Conservation (phyloP, 2,888 invertebrate species). For the Agrotis exclamationis region DNA sequence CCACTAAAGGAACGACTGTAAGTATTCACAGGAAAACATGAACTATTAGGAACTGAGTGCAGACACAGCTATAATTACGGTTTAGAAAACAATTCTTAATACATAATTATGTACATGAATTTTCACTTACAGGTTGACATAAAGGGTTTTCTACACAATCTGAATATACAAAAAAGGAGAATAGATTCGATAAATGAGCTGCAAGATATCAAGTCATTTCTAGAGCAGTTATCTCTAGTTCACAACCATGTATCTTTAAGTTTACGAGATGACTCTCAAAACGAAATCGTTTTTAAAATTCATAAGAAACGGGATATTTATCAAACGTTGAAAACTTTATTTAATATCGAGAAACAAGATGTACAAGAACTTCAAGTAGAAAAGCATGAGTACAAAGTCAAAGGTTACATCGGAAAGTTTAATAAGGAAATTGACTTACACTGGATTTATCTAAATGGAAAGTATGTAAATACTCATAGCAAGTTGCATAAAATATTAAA, state of each 20-base stretch:
- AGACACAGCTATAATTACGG: not conserved
- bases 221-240: constrained; percentile 93
- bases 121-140: constrained; percentile 89
- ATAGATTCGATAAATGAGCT: constrained; percentile 90
- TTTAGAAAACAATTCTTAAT: not conserved
- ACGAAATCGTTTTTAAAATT: constrained; percentile 91
- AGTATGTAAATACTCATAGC: constrained; percentile 86
- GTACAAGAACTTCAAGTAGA: constrained; percentile 83
- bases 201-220: constrained; percentile 90
- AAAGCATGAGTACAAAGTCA: constrained; percentile 87
- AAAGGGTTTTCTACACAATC: constrained; percentile 92
- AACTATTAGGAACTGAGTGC: no score
- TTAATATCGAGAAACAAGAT: constrained; percentile 78
- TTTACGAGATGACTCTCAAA: constrained; percentile 92
- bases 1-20: constrained; percentile 93
- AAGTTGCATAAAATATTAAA: constrained; percentile 81
- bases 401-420: constrained; percentile 90
- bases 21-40: constrained; percentile 57
- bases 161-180: constrained; percentile 91
- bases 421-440: constrained; percentile 72
- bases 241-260: constrained; percentile 93
- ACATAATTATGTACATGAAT: not conserved
- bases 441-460: constrained; percentile 93
- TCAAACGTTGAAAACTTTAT: constrained; percentile 85
- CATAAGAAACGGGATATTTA: constrained; percentile 90